Evolutionary conservation across 2,113 vertebrate species (phyloP), one percentile per base, ranked within the genome.

Genomic region (Ahaetulla prasina): DNA sequence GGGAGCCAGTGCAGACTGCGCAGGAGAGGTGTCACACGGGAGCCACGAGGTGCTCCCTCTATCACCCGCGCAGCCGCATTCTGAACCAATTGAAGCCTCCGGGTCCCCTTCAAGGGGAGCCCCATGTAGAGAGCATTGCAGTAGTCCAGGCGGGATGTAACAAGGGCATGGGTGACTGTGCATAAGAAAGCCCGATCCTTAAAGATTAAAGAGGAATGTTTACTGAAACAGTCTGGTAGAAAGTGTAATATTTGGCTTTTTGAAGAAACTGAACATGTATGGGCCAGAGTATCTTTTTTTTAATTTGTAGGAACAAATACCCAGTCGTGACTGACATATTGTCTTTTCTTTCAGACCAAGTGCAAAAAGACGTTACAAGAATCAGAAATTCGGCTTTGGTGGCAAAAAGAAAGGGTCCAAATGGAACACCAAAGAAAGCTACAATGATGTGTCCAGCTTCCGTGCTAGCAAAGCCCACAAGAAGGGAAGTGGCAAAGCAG

Each of bases 321-420:
- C 39, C 16, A 11, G 43, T 25, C 6, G 10, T 35, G 43, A 1
- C 0, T 86, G 22, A 89, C 53, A 92, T 20, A 0, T 1, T n/a
- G 5, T 94, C 93, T 49, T 90, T 94, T 95, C 96, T 92, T 93
- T 88, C 95, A 99, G 99, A 50, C 97, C 98, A 47, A 99, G 95
- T 86, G 96, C 98, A 23, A 99, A 99, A 97, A 98, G 98, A 92
- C 98, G 98, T 68, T 99, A 97, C 96, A 99, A 99, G 96, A 98
- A 99, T 94, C 98, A 99, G 95, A 99, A 97, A 95, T 99, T 99
- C 96, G 99, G 99, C 90, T 99, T 99, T 94, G 99, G 99, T 20
- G 99, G 99, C 10, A 99, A 98, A 97, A 99, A 99, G 95, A 99
- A 98, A 45, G 98, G 99, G 9, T 98, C 96, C 49, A 99, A 99